Conservation (phyloP, 2,113 vertebrate species). For the Ursus arctos region DNA sequence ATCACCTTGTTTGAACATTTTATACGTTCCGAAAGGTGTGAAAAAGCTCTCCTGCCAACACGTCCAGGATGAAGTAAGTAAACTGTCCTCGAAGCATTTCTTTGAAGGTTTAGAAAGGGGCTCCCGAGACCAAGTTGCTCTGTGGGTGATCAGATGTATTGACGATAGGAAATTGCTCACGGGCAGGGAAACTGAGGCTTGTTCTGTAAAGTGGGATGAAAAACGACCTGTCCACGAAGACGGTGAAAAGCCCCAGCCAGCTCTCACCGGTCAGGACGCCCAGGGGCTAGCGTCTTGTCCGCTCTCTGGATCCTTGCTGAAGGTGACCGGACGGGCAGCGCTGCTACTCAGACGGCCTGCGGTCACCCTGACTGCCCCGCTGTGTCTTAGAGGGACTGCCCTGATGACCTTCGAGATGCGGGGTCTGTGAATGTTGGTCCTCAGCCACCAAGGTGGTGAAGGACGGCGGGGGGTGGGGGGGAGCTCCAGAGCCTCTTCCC, state of each 20-base stretch:
- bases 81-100: rapidly evolving
- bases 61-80: rapidly evolving
- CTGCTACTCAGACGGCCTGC: not conserved
- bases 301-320: not conserved
- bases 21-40: rapidly evolving
- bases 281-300: rapidly evolving
- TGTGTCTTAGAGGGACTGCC: rapidly evolving
- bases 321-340: rapidly evolving
- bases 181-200: not conserved
- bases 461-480: rapidly evolving
- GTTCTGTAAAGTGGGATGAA: not conserved
- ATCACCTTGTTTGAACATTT: rapidly evolving
- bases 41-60: rapidly evolving
- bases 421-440: not conserved
- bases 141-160: rapidly evolving
- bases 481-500: not conserved
- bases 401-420: not conserved
- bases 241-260: rapidly evolving
- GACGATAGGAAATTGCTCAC: not conserved
- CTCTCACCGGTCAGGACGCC: rapidly evolving
- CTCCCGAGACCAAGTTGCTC: rapidly evolving
- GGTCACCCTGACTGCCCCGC: not conserved
- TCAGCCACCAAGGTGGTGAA: rapidly evolving
- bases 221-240: not conserved
- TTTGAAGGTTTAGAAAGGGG: not conserved